These are phyloP conservation scores for Augochlorella aurata DNA, from an alignment of 2,888 invertebrate genomes.

Conservation along the genomic window DNA sequence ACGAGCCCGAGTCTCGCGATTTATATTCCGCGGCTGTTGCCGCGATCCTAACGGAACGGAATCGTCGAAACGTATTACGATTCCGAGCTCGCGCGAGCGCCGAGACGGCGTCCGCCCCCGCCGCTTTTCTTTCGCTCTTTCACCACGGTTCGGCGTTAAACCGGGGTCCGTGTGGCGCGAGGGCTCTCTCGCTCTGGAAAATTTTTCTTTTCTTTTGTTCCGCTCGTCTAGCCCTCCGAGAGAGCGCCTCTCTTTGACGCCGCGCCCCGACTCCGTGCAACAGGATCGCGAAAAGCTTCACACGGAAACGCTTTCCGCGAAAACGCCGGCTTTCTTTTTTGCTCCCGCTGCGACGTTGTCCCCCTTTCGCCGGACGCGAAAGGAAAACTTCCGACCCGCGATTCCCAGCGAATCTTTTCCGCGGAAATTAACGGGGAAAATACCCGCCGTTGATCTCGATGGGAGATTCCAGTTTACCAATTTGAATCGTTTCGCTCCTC, in stretches of 20 bases:
- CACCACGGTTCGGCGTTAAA: neutral
- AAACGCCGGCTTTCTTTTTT: neutral
- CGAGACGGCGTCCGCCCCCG: neutral
- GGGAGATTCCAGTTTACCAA: no score
- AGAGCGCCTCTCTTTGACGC: constrained; percentile 44
- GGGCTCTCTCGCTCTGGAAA: neutral
- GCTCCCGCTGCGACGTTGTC: neutral
- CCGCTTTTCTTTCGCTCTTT: neutral
- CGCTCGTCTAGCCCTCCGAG: neutral
- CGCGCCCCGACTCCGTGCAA: constrained; percentile 13
- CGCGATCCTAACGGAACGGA: constrained; percentile 56
- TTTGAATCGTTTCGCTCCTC: no score
- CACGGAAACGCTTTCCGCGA: constrained; percentile 16
- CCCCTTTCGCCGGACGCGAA: constrained; percentile 12
- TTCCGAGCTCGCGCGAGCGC: constrained; percentile 22
- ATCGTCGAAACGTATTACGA: constrained; percentile 24
- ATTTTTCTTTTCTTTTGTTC: constrained; percentile 25
- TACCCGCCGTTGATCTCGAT: neutral
- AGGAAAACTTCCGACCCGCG: neutral
- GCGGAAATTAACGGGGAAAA: neutral
- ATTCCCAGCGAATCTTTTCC: neutral
- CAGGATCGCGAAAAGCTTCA: constrained; percentile 32
- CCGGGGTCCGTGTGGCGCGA: neutral
- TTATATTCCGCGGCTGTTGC: constrained; percentile 46
- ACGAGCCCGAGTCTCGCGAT: constrained; percentile 45